Base-by-base conservation (phyloP, 2,888 invertebrate genomes). In the Phaonia tiefii region DNA sequence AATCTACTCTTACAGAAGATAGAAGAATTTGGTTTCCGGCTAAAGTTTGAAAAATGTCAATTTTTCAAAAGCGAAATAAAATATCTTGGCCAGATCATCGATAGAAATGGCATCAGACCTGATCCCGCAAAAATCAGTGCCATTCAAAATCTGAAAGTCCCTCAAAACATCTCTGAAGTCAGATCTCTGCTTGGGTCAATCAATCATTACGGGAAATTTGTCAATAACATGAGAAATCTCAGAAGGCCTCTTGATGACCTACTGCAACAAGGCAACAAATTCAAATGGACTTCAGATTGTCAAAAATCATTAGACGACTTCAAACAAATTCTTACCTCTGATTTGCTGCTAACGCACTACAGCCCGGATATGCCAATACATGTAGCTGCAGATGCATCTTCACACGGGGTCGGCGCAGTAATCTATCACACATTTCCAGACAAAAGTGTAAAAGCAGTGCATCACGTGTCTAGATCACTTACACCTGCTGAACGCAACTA, bases 31-130 rank as follows among this genome's bases (percentile, higher is more conserved):
- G 77, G 73, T 11, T 77, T 83, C 37, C 71, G 54, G 8, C n/a
- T 82, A 1, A 79, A 77, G 20, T 44, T 72, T 39, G 51, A 73
- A 37, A 81, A 83, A 67, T 82, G 84, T 46, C 49, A 67, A 15
- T 80, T 84, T 71, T 70, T 72, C 15, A 17, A 39, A 25, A 37
- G 11, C 0, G 22, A 65, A 69, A 37, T 78, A 7, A 77, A 71
- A n/a, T 83, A 79, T n/a, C 56, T 80, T 10, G 80, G 84, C 8
- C 70, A 79, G 11, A 71, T 82, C 8, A 78, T 83, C 10, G 56
- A 79, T 25, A 42, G 39, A 7, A 10, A 25, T 22, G 75, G 78
- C 1, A 15, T 11, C 2, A 39, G 67, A n/a, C 80, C 80, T 15
- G 54, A 78, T 49, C 75, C 82, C 8, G 56, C 54, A 11, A 71